These are phyloP conservation scores for Odontomyia ornata DNA, from an alignment of 2,888 invertebrate species.

Conservation along the genomic window DNA sequence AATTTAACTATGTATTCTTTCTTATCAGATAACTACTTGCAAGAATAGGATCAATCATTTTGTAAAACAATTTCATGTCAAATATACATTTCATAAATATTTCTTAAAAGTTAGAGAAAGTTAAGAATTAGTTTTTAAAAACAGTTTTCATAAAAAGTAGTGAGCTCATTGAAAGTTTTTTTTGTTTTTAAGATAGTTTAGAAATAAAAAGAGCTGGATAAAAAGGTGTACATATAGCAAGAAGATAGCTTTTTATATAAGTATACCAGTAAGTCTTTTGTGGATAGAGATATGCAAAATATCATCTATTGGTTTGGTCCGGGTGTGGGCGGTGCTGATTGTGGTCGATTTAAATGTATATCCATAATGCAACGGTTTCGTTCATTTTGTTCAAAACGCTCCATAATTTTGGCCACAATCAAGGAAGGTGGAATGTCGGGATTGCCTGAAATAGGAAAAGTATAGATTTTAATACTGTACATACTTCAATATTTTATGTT, in stretches of 20 bases:
- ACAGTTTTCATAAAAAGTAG: no score
- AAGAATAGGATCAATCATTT: no score
- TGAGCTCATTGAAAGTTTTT: no score
- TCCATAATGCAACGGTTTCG: slow-evolving; percentile 54
- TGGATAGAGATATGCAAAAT: background rate
- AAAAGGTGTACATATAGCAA: background rate
- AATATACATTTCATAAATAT: no score
- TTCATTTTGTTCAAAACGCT: slow-evolving; percentile 72
- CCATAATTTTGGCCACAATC: slow-evolving; percentile 84
- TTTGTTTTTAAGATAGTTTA: no score
- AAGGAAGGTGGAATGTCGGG: slow-evolving; percentile 81
- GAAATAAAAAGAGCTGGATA: no score
- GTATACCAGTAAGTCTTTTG: slow-evolving; percentile 16
- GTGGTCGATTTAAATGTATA: slow-evolving; percentile 50
- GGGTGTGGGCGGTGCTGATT: slow-evolving; percentile 52
- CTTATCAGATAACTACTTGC: no score
- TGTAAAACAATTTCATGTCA: no score
- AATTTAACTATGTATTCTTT: no score
- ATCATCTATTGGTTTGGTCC: slow-evolving; percentile 46
- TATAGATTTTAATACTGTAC: background rate
- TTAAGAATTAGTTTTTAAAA: no score
- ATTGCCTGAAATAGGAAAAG: slow-evolving; percentile 68
- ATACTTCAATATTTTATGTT: no score
- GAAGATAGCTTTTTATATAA: background rate
- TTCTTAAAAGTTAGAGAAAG: no score